Conservation (phyloP, 2,888 invertebrate species). For the Ophonus ardosiacus region DNA sequence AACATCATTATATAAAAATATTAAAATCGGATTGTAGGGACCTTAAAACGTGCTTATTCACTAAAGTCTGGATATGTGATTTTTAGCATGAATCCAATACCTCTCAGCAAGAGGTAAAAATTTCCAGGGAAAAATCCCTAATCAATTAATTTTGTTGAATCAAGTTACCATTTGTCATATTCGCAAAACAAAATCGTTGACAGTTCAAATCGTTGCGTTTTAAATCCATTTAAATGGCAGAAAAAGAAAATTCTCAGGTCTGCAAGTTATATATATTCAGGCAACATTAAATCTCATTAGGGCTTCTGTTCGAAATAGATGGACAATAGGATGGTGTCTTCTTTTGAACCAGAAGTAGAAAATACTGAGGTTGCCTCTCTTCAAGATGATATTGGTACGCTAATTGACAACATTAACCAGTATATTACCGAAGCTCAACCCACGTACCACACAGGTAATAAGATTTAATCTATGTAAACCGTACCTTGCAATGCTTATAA, state of each 20-base stretch:
- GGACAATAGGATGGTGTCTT: background rate
- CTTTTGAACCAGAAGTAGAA: background rate
- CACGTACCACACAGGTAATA: background rate
- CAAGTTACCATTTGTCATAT: conserved; percentile 49
- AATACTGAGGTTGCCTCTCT: conserved; percentile 15
- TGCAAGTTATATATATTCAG: conserved; percentile 23
- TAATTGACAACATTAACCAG: conserved; percentile 27
- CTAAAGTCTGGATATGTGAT: too few species aligned
- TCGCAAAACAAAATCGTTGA: conserved; percentile 51
- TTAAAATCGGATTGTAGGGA: background rate
- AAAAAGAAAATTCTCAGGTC: conserved; percentile 33
- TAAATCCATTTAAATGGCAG: conserved; percentile 25
- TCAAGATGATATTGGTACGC: conserved; percentile 14
- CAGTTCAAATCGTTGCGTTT: conserved; percentile 21
- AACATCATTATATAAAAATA: too few species aligned
- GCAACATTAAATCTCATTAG: background rate
- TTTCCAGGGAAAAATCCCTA: background rate
- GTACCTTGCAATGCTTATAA: background rate
- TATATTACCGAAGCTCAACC: background rate
- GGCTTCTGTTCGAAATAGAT: background rate
- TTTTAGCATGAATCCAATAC: too few species aligned
- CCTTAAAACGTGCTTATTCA: conserved; percentile 13
- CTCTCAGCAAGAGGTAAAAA: too few species aligned
- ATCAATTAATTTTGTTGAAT: conserved; percentile 48
- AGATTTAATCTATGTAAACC: background rate